These are phyloP conservation scores for Typhlomys cinereus DNA, from an alignment of 2,113 vertebrate genomes.

Conservation along the genomic window DNA sequence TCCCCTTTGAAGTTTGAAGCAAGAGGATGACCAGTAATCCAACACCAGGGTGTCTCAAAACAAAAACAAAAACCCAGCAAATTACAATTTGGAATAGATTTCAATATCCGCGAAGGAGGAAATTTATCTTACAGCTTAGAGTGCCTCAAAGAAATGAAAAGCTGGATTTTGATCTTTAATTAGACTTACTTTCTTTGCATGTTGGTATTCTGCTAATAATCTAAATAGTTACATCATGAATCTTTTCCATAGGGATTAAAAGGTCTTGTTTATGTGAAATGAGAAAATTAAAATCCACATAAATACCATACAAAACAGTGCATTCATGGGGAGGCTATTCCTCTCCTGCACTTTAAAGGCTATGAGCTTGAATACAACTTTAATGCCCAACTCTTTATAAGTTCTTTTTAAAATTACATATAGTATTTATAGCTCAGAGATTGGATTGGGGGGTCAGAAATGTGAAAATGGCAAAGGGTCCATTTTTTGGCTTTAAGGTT, in stretches of 20 bases:
- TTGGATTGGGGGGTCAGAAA: neutral
- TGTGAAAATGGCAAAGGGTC: neutral
- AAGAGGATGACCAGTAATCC: neutral
- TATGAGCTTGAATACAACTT: neutral
- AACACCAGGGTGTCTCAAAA: neutral
- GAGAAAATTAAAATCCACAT: neutral
- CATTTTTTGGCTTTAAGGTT: neutral
- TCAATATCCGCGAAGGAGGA: neutral
- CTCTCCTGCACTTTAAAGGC: neutral
- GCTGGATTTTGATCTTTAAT: neutral
- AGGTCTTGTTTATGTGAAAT: neutral
- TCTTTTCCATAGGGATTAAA: neutral
- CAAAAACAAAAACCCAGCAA: neutral
- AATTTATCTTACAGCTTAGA: neutral
- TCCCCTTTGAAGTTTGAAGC: too few species aligned
- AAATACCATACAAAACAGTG: neutral
- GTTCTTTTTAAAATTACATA: neutral
- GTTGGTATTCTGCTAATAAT: neutral
- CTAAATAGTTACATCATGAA: neutral
- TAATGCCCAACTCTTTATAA: neutral
- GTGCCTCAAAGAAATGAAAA: neutral
- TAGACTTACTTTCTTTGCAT: neutral
- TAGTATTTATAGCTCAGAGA: neutral
- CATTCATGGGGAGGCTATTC: neutral
- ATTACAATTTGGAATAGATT: neutral